Conservation (phyloP, 64 coral and sea anemone species). For the Porites australiensis region DNA sequence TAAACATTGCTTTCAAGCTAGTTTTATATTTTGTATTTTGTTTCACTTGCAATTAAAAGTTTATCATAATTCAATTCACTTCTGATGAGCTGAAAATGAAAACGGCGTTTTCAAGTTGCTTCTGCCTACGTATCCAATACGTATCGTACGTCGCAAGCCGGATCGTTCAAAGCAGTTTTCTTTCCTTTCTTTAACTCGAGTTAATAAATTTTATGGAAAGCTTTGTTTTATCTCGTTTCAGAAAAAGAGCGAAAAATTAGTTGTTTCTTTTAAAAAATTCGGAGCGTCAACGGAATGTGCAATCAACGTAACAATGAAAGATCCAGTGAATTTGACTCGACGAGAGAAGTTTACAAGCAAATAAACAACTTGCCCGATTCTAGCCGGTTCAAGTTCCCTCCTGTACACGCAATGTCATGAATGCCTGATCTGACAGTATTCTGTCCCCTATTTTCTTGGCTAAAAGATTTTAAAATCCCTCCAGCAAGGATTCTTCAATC, state of each 20-base stretch:
- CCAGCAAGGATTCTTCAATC: too few species aligned
- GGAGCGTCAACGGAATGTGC: not conserved
- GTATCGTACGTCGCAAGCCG: too few species aligned
- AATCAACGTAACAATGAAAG: constrained; percentile 19
- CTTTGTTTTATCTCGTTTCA: constrained; percentile 15
- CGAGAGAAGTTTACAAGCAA: constrained; percentile 9
- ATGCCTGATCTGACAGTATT: not conserved
- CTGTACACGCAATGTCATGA: constrained; percentile 23
- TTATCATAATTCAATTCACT: too few species aligned
- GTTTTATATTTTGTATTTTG: too few species aligned
- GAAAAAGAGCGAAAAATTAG: not conserved
- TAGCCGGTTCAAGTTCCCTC: not conserved
- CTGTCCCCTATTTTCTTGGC: constrained; percentile 22
- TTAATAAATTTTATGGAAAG: not conserved
- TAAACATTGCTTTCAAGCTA: too few species aligned
- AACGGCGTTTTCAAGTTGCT: too few species aligned
- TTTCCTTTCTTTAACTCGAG: too few species aligned
- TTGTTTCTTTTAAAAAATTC: not conserved
- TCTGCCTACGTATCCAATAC: too few species aligned
- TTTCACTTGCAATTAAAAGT: too few species aligned
- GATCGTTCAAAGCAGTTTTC: too few species aligned
- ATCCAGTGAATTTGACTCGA: constrained; percentile 2
- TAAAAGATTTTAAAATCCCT: constrained; percentile 5
- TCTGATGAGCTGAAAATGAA: too few species aligned
- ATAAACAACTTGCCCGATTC: constrained; percentile 8